Percentiles rank a stretch among this genome's conserved stretches.
Evolutionary conservation across 2,888 invertebrate species (phyloP).

Genomic region (Caenorhabditis doughertyi): DNA sequence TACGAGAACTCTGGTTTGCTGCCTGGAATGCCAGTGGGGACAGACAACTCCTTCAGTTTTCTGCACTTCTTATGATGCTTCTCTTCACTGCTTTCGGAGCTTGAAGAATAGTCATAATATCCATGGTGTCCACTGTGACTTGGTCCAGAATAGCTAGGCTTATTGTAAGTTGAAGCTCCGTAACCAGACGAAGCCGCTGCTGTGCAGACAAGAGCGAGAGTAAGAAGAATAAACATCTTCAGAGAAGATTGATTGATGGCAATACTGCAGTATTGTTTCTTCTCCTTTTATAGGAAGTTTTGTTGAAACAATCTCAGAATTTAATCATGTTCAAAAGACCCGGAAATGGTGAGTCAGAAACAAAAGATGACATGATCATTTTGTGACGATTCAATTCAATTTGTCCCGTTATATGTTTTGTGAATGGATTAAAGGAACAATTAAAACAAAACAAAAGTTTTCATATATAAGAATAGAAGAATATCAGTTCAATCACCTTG

Average conservation of each 20-base stretch:
- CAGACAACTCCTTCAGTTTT: neutral
- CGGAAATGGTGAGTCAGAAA: constrained; percentile 24
- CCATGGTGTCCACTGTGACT: neutral
- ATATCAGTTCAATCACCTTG: neutral
- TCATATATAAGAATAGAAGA: constrained; percentile 14
- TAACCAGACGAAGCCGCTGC: constrained; percentile 30
- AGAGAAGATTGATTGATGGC: neutral
- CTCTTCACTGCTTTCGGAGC: neutral
- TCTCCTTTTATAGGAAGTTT: constrained; percentile 21
- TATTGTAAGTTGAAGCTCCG: neutral
- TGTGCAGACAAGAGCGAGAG: constrained; percentile 24
- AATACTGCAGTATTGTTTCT: neutral
- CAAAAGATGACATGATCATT: neutral
- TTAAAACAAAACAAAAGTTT: neutral
- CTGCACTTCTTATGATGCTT: constrained; percentile 13
- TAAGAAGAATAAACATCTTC: constrained; percentile 27
- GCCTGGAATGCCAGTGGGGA: neutral
- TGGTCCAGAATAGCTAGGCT: constrained; percentile 2
- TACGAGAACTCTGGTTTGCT: constrained; percentile 1
- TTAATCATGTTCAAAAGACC: constrained; percentile 8
- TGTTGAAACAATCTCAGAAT: constrained; percentile 27
- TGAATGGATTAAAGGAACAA: neutral
- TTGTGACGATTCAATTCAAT: neutral
- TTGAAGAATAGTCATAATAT: neutral
- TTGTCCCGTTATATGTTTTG: constrained; percentile 24